Percentiles rank a stretch among this genome's conserved stretches.
Evolutionary conservation across 2,888 invertebrate species (phyloP).

Genomic region (Eudasyphora cyanicolor): DNA sequence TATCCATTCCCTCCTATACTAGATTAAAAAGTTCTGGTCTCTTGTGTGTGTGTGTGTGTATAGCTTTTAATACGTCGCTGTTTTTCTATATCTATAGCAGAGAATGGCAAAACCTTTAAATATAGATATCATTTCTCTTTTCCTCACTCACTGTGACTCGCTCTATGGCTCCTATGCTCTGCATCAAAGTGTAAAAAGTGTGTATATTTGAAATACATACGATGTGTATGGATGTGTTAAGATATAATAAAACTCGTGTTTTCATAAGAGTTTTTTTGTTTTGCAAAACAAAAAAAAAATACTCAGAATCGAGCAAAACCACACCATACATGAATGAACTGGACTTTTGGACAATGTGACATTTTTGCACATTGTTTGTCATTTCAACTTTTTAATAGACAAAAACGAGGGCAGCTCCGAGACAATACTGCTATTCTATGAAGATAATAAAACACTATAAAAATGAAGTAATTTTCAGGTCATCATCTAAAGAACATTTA

Average conservation of each 20-base stretch:
- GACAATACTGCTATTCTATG: too few species aligned
- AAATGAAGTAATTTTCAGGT: too few species aligned
- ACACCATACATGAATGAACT: too few species aligned
- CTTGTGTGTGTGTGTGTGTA: not conserved
- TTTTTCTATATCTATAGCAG: not conserved
- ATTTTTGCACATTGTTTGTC: not conserved
- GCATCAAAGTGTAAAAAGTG: not conserved
- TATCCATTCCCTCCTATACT: not conserved
- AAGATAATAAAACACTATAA: too few species aligned
- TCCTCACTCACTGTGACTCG: too few species aligned
- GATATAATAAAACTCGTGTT: conserved; percentile 1
- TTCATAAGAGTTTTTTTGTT: not conserved
- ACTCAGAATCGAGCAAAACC: not conserved
- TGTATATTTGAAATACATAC: not conserved
- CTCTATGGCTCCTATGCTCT: not conserved
- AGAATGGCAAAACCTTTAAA: not conserved
- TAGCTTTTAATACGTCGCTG: too few species aligned
- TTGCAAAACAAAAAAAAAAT: not conserved
- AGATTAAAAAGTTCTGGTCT: not conserved
- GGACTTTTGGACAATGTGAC: not conserved
- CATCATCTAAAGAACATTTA: too few species aligned
- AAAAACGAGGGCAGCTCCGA: not conserved
- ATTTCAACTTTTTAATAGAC: not conserved
- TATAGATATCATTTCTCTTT: not conserved
- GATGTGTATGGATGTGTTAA: not conserved